Evolutionary conservation across 2,888 invertebrate genomes (phyloP), one percentile per base, ranked within the genome.

Genomic region (Synanthedon myopaeformis): DNA sequence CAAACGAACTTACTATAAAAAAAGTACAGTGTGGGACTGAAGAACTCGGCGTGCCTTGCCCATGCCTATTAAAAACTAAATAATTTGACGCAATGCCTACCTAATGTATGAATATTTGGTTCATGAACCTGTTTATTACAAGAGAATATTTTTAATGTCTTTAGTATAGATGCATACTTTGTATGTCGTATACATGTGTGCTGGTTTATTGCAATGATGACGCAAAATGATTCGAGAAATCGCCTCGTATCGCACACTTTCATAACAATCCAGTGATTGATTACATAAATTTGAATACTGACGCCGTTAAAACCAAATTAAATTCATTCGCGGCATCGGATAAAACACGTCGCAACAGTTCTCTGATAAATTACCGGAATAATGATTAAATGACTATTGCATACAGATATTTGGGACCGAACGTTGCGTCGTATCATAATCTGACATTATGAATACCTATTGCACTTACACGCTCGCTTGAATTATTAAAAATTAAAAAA

Each of bases 211-310:
- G 73, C 73, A 72, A 62, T 67, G 74, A 74, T 85, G 86, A 80
- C 78, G 86, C 79, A 83, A 86, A 84, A 78, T 75, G 72, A 74
- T 64, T 69, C 76, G 74, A 83, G 83, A 83, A 82, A 82, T 82
- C 78, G 69, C 74, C 78, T 76, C 66, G 78, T 80, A 83, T 80
- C 75, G 76, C 76, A 80, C 78, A 79, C 82, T 86, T 86, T 86
- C 86, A 84, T 84, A 87, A 86, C 83, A 79, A 86, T 79, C 79
- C 69, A 61, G 72, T 87, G 86, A 87, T 86, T 86, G 85, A 87
- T 87, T 84, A 80, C 75, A 79, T 79, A 79, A 83, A 85, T 85
- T 81, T 82, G 73, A 86, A 86, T 82, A 79, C 79, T 75, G 75
- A 76, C 74, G 76, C 78, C 67, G 79, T 85, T 83, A 83, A 82